Percentiles rank a stretch among this genome's conserved stretches.
phyloP scores from a whole-genome alignment of 1,140 invertebrate genomes.

The Drosophila nasuta region DNA sequence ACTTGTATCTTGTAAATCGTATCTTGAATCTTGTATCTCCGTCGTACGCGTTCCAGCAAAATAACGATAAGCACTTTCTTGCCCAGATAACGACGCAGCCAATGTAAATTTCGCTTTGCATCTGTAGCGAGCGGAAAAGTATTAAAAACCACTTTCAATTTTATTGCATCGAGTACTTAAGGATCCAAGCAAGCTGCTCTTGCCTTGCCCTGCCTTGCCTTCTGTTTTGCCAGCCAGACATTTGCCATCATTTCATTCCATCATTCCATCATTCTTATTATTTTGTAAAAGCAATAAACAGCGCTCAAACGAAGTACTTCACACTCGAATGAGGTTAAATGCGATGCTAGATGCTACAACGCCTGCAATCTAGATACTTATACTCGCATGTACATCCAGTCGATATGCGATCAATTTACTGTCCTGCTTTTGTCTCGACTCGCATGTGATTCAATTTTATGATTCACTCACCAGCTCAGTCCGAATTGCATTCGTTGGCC shows the following conservation, averaged over 20 bases:
- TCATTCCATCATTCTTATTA: conserved; percentile 40
- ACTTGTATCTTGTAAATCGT: too few species aligned
- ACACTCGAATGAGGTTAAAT: conserved; percentile 45
- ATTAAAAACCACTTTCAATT: conserved; percentile 46
- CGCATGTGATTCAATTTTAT: conserved; percentile 15
- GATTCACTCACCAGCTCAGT: not conserved
- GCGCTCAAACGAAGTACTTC: conserved; percentile 36
- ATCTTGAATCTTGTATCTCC: too few species aligned
- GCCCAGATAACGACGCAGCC: conserved; percentile 21
- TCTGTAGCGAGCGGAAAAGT: conserved; percentile 25
- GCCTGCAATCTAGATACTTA: not conserved
- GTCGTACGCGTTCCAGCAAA: conserved; percentile 13
- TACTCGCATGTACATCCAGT: not conserved
- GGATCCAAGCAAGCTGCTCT: not conserved
- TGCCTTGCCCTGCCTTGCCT: not conserved
- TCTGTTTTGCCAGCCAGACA: conserved; percentile 2
- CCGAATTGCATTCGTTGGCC: not conserved
- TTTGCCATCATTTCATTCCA: not conserved
- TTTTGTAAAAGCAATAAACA: conserved; percentile 45
- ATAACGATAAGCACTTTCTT: conserved; percentile 14
- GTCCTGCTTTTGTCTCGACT: conserved; percentile 15
- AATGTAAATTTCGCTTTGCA: conserved; percentile 38
- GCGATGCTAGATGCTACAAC: not conserved
- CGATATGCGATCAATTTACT: conserved; percentile 14
- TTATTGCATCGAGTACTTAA: conserved; percentile 44